Evolutionary conservation across 1,140 invertebrate species (phyloP).

Genomic region (Triops cancriformis): DNA sequence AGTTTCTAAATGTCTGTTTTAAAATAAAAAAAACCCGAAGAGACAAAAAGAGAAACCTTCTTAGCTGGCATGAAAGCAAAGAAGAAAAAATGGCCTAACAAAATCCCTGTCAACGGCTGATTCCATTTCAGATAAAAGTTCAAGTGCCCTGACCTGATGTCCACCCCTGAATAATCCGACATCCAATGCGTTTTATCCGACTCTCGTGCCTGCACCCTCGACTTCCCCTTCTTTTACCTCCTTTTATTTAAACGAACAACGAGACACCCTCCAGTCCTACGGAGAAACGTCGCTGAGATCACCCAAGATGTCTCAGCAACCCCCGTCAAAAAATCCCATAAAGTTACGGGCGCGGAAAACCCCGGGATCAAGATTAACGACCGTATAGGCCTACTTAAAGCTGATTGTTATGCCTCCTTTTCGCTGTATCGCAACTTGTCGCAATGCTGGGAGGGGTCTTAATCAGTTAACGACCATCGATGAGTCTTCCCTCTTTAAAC

Average conservation of each 20-base stretch:
- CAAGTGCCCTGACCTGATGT: background rate
- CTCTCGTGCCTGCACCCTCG: background rate
- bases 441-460: background rate
- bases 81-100: background rate
- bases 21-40: background rate
- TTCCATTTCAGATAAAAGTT: background rate
- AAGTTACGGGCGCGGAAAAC: no score
- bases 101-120: background rate
- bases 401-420: constrained; percentile 8
- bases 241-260: background rate
- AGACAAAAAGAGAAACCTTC: background rate
- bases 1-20: background rate
- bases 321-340: no score
- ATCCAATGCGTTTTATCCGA: background rate
- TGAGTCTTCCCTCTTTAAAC: background rate
- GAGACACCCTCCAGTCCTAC: background rate
- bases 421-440: background rate
- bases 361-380: background rate
- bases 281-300: background rate
- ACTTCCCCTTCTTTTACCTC: background rate
- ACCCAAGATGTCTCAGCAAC: background rate
- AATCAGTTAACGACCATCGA: constrained; percentile 13
- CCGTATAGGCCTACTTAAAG: background rate
- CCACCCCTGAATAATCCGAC: background rate
- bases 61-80: background rate